Base-by-base conservation (phyloP, 2,888 invertebrate genomes). In the Oxystoma pomonae region DNA sequence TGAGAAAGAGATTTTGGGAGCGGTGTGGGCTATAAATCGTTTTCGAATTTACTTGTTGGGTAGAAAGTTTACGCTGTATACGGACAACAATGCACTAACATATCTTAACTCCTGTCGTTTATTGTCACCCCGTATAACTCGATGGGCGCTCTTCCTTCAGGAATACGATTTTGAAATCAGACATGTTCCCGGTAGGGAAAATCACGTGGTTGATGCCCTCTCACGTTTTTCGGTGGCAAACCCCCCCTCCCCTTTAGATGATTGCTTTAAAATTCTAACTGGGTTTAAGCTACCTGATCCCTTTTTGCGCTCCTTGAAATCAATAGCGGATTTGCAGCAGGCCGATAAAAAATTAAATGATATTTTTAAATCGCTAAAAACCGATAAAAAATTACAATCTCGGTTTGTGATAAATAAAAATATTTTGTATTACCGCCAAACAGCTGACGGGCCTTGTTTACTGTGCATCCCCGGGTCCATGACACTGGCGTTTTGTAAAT, bases 71-170 rank as follows among this genome's bases (percentile, higher is more conserved):
- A 58, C 21, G 1, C 53, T 65, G 7, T n/a, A 55, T 20, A 67
- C 65, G 2, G 67, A 68, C 50, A 65, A 68, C 57, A 22, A 57
- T n/a, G 62, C 65, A 0, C 21, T 68, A 1, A 61, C 60, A n/a
- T 68, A 65, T 64, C 20, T 65, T 9, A 49, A 35, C 51, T 20
- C 57, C 0, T 66, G 68, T 49, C 55, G 57, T 12, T 21, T 60
- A 16, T 21, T 65, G 2, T 63, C 57, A 20, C 51, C 57, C 9
- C 55, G 66, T 9, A 49, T 68, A 21, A 61, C 65, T 2, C 19
- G 66, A 18, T 68, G 65, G 67, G 16, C 61, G 9, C 22, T 62
- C 7, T 62, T 55, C 17, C 53, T 68, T 7, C 62, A 63, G 50
- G 63, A 66, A 20, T 68, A 60, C 35, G 55, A 68, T 57, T 51